Evolutionary conservation across 2,888 invertebrate genomes (phyloP).

Genomic region (Brenthis ino): DNA sequence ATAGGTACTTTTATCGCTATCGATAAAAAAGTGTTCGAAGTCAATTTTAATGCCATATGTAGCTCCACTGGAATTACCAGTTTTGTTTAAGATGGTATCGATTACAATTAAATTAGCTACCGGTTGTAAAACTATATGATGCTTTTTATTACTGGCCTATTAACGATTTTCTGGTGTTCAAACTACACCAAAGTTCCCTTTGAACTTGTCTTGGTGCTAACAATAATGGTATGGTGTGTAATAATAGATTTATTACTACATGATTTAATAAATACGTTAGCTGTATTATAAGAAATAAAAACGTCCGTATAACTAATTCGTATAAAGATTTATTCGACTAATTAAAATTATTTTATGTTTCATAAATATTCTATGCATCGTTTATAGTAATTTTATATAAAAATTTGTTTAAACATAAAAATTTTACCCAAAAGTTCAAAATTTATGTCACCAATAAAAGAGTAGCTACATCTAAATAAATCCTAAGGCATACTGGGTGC

Average conservation of each 20-base stretch:
- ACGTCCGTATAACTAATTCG: conserved; percentile 12
- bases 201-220: conserved; percentile 11
- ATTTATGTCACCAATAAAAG: conserved; percentile 36
- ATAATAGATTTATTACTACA: conserved; percentile 21
- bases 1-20: conserved; percentile 7
- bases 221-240: conserved; percentile 5
- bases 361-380: conserved; percentile 13
- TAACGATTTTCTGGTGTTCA: conserved; percentile 28
- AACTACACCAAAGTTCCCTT: conserved; percentile 18
- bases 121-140: conserved; percentile 37
- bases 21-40: conserved; percentile 13
- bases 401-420: not conserved
- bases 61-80: conserved; percentile 22
- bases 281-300: conserved; percentile 10
- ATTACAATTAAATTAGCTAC: conserved; percentile 41
- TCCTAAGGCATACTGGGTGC: conserved; percentile 69
- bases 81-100: conserved; percentile 35
- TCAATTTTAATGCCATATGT: conserved; percentile 16
- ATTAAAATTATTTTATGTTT: conserved; percentile 12
- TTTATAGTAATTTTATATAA: conserved; percentile 4
- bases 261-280: conserved; percentile 14
- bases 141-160: conserved; percentile 30
- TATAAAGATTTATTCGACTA: conserved; percentile 2
- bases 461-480: conserved; percentile 58
- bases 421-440: conserved; percentile 10